phyloP scores from a whole-genome alignment of 2,797 vertebrate genomes.

The Manis crassicaudata region DNA sequence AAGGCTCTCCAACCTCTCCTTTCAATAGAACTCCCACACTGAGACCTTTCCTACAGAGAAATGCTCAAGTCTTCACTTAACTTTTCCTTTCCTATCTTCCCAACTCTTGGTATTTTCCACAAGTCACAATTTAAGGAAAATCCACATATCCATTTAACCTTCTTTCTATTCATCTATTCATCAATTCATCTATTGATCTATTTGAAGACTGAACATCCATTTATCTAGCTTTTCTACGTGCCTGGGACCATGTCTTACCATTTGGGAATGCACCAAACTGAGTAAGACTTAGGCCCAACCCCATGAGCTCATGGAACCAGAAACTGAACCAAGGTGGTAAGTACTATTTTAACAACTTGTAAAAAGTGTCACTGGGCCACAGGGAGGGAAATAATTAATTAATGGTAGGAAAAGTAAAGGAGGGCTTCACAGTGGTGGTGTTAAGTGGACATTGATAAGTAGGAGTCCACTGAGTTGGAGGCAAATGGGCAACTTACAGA shows the following conservation, averaged over 20 bases:
- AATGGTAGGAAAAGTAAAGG: conserved; percentile 3
- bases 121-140: background rate
- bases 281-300: background rate
- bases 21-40: background rate
- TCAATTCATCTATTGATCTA: too few species aligned
- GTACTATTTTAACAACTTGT: background rate
- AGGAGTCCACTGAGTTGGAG: background rate
- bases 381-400: background rate
- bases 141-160: background rate
- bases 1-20: background rate
- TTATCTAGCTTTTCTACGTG: background rate
- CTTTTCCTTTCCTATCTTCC: background rate
- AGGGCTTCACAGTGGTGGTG: background rate
- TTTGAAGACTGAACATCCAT: background rate
- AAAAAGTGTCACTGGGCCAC: background rate
- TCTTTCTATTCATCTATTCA: background rate
- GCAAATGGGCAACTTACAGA: background rate
- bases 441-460: background rate
- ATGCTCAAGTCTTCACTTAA: background rate
- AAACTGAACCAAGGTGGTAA: background rate
- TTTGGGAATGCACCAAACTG: background rate
- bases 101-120: background rate
- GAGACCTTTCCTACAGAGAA: background rate
- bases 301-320: background rate
- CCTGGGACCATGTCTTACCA: background rate